Percentiles rank a stretch among this genome's conserved stretches.
Evolutionary conservation across 2,888 invertebrate species (phyloP).

Genomic region (Leucophora obtusa): DNA sequence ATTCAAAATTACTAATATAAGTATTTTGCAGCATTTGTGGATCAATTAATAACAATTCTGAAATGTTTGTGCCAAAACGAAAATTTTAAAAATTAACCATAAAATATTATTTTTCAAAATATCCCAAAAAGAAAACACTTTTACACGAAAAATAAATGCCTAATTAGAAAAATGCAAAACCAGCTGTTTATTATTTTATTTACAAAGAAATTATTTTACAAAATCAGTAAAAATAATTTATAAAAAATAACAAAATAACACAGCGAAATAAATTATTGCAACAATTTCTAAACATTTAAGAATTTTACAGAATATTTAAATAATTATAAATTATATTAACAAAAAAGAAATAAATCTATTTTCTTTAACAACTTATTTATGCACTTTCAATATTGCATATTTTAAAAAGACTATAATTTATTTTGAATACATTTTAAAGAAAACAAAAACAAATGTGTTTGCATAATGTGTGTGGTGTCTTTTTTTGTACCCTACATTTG

Average conservation of each 20-base stretch:
- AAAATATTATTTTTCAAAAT: slow-evolving; percentile 16
- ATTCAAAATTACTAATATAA: not conserved
- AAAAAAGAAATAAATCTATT: too few species aligned
- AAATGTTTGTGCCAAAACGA: not conserved
- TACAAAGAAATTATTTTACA: not conserved
- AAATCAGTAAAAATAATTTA: not conserved
- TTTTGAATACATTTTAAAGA: too few species aligned
- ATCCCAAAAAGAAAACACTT: too few species aligned
- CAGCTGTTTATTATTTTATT: slow-evolving; percentile 32
- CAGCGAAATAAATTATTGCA: not conserved
- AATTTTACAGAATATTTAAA: not conserved
- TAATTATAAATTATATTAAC: too few species aligned
- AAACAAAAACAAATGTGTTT: too few species aligned
- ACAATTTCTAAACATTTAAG: not conserved
- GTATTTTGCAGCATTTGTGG: slow-evolving; percentile 30
- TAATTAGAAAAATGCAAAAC: slow-evolving; percentile 31
- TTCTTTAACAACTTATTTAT: too few species aligned
- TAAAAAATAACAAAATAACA: too few species aligned
- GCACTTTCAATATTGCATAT: too few species aligned
- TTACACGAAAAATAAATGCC: slow-evolving; percentile 5
- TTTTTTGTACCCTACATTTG: too few species aligned
- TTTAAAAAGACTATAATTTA: too few species aligned
- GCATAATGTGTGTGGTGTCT: too few species aligned
- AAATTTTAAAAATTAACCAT: not conserved
- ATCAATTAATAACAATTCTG: slow-evolving; percentile 45